Conservation (phyloP, 2,888 invertebrate species). For the Clanis bilineata region DNA sequence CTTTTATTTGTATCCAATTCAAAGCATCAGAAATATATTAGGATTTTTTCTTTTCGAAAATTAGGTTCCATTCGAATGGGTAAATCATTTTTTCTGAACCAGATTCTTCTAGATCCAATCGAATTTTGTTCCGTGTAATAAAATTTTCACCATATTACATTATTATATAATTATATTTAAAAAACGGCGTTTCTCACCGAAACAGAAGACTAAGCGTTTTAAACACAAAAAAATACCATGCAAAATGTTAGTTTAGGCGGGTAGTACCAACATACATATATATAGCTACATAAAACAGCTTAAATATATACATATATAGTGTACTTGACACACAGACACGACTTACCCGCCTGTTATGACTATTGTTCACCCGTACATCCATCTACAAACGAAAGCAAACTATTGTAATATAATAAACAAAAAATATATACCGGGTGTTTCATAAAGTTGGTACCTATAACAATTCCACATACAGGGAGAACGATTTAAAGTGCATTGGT, state of each 20-base stretch:
- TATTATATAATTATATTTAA: not conserved
- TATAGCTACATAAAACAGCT: slow-evolving; percentile 26
- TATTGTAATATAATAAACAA: slow-evolving; percentile 60
- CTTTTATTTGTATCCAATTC: too few relatives aligned
- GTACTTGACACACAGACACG: slow-evolving; percentile 48
- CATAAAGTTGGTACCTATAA: too few relatives aligned
- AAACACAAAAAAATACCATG: slow-evolving; percentile 22
- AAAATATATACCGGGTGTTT: too few relatives aligned
- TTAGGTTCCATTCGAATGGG: too few relatives aligned
- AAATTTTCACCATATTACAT: too few relatives aligned
- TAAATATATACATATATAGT: slow-evolving; percentile 39
- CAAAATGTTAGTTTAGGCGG: slow-evolving; percentile 26
- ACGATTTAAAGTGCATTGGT: too few relatives aligned
- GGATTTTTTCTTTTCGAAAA: too few relatives aligned
- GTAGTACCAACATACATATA: slow-evolving; percentile 24
- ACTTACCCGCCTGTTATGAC: slow-evolving; percentile 83
- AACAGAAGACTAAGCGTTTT: not conserved
- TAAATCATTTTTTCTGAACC: too few relatives aligned
- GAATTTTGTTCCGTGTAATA: too few relatives aligned
- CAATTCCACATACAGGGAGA: too few relatives aligned
- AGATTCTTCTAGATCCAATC: too few relatives aligned
- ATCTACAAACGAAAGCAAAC: slow-evolving; percentile 82
- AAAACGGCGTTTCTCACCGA: not conserved
- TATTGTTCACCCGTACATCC: slow-evolving; percentile 82
- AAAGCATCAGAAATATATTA: too few relatives aligned